Conservation (phyloP, 1,140 invertebrate genomes). For the Doryteuthis pealeii region DNA sequence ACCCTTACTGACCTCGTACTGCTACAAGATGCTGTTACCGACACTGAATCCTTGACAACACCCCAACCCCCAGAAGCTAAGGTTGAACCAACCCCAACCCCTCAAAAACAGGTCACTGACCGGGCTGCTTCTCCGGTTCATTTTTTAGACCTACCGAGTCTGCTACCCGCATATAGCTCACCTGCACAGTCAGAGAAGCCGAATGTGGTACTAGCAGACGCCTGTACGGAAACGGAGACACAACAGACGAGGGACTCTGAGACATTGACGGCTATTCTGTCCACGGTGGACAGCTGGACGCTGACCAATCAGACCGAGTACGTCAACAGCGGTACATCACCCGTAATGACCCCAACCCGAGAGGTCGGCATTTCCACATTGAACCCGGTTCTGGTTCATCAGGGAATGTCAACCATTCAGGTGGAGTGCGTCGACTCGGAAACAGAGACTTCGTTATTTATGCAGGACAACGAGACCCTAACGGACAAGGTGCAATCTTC, state of each 20-base stretch:
- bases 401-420: slow-evolving; percentile 45
- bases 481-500: slow-evolving; percentile 36
- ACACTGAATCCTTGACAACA: neutral
- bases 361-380: slow-evolving; percentile 46
- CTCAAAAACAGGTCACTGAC: neutral
- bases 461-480: slow-evolving; percentile 48
- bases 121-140: neutral
- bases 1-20: neutral
- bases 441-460: slow-evolving; percentile 37
- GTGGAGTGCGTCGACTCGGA: slow-evolving; percentile 34
- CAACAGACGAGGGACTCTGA: slow-evolving; percentile 39
- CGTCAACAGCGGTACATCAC: slow-evolving; percentile 47
- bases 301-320: slow-evolving; percentile 35
- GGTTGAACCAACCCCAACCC: neutral
- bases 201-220: slow-evolving; percentile 13
- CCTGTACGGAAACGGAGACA: slow-evolving; percentile 30
- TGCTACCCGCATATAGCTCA: neutral
- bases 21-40: neutral
- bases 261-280: slow-evolving; percentile 31
- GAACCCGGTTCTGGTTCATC: slow-evolving; percentile 39
- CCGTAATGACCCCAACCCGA: slow-evolving; percentile 39
- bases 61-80: neutral
- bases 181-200: slow-evolving; percentile 1
- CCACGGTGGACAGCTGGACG: slow-evolving; percentile 45
- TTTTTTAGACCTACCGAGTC: neutral